Conservation (phyloP, 2,888 invertebrate genomes). For the Synanthedon andrenaeformis region DNA sequence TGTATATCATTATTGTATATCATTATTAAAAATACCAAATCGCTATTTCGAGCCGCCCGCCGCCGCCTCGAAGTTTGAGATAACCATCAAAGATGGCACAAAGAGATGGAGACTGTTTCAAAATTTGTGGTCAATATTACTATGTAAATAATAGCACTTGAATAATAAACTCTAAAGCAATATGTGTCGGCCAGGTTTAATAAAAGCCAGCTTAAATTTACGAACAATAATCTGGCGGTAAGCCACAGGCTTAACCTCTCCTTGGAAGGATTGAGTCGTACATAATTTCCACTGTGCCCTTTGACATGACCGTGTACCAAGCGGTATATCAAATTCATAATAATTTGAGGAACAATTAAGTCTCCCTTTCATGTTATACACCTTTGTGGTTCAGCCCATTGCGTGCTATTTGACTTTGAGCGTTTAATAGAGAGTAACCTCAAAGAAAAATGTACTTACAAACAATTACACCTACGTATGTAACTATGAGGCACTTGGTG, state of each 20-base stretch:
- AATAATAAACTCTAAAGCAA: no score
- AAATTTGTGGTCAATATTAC: no score
- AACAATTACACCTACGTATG: conserved; percentile 68
- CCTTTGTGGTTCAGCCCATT: conserved; percentile 55
- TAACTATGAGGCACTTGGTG: conserved; percentile 58
- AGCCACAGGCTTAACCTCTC: background rate
- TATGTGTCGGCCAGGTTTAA: no score
- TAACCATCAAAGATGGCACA: no score
- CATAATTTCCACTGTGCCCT: conserved; percentile 26
- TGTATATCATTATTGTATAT: no score
- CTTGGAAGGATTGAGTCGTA: background rate
- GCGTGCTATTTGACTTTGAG: conserved; percentile 64
- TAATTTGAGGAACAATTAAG: conserved; percentile 67
- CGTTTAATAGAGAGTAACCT: conserved; percentile 68
- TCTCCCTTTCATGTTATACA: conserved; percentile 48
- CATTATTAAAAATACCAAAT: no score
- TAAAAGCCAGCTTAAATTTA: no score
- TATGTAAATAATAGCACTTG: no score
- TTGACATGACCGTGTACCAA: conserved; percentile 45
- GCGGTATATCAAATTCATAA: conserved; percentile 51
- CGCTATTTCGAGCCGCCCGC: no score
- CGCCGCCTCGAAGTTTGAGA: no score
- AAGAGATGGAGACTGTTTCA: no score
- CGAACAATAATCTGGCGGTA: background rate
- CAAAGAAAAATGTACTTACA: conserved; percentile 70